Conservation (phyloP, 2,888 invertebrate genomes). For the Lithophane ornitopus region DNA sequence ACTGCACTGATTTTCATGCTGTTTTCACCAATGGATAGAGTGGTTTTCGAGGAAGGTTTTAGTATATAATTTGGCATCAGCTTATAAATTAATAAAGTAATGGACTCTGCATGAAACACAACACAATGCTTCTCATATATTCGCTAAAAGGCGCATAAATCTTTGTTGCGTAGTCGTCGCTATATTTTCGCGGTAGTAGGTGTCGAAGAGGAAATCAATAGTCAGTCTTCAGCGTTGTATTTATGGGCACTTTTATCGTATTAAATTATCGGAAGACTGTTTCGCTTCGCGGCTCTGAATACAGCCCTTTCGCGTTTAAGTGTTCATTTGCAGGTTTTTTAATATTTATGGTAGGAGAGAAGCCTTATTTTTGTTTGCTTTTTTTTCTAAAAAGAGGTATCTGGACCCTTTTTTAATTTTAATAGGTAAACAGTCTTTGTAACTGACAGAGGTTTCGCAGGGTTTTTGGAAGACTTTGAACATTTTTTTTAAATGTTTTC, state of each 20-base stretch:
- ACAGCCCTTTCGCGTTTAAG: conserved; percentile 1
- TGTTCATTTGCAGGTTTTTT: conserved; percentile 1
- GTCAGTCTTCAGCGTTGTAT: conserved; percentile 37
- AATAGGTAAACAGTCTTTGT: background rate
- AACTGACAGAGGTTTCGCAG: background rate
- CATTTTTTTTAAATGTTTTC: background rate
- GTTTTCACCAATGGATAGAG: too few relatives aligned
- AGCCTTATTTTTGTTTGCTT: background rate
- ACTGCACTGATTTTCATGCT: too few relatives aligned
- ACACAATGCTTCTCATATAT: conserved; percentile 46
- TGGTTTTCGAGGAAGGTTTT: too few relatives aligned
- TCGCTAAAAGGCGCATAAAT: conserved; percentile 59
- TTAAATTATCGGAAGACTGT: conserved; percentile 11
- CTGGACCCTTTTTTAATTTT: background rate
- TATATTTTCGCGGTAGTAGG: conserved; percentile 47
- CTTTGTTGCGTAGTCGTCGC: conserved; percentile 34
- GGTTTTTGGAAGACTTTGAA: background rate
- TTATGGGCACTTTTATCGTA: conserved; percentile 47
- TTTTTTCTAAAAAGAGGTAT: background rate
- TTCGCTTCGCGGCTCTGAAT: background rate
- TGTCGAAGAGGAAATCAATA: conserved; percentile 51
- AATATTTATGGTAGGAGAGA: background rate
- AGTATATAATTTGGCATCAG: too few relatives aligned
- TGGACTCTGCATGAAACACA: conserved; percentile 59
- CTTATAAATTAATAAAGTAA: conserved; percentile 63